phyloP scores from a whole-genome alignment of 37 sponge, comb jelly and placozoan genomes.

The Halichondria panicea region DNA sequence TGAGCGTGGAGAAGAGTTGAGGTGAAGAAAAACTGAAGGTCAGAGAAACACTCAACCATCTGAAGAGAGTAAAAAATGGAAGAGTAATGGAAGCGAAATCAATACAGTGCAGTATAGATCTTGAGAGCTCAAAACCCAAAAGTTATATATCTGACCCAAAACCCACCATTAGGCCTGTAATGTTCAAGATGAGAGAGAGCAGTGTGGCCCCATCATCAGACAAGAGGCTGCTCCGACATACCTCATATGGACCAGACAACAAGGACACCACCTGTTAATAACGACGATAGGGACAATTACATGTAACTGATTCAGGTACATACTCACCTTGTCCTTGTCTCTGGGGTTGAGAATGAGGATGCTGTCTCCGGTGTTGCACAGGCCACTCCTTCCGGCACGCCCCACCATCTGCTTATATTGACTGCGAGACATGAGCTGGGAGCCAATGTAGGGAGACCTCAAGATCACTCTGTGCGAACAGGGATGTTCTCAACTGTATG shows the following conservation, averaged over 20 bases:
- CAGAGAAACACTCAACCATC: conserved; percentile 45
- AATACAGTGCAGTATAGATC: background rate
- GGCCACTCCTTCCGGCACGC: conserved; percentile 93
- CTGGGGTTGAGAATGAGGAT: conserved; percentile 56
- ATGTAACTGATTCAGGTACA: background rate
- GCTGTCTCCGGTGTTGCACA: conserved; percentile 78
- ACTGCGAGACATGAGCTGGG: conserved; percentile 65
- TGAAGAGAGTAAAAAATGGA: background rate
- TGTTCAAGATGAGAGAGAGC: conserved; percentile 58
- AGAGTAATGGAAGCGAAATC: background rate
- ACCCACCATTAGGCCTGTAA: conserved; percentile 62
- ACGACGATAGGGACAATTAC: background rate
- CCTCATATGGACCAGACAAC: conserved; percentile 55
- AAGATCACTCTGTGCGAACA: conserved; percentile 80
- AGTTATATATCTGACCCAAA: background rate
- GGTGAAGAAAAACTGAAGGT: conserved; percentile 51
- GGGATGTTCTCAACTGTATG: no score
- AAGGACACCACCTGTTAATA: conserved; percentile 48
- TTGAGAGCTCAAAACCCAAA: background rate
- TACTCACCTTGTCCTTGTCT: conserved; percentile 57
- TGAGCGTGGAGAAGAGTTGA: conserved; percentile 62
- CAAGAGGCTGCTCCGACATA: conserved; percentile 71
- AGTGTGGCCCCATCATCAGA: conserved; percentile 12
- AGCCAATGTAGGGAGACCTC: conserved; percentile 85
- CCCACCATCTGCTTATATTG: conserved; percentile 97